Base-by-base conservation (phyloP, 2,888 invertebrate genomes). In the Pelosia muscerda region DNA sequence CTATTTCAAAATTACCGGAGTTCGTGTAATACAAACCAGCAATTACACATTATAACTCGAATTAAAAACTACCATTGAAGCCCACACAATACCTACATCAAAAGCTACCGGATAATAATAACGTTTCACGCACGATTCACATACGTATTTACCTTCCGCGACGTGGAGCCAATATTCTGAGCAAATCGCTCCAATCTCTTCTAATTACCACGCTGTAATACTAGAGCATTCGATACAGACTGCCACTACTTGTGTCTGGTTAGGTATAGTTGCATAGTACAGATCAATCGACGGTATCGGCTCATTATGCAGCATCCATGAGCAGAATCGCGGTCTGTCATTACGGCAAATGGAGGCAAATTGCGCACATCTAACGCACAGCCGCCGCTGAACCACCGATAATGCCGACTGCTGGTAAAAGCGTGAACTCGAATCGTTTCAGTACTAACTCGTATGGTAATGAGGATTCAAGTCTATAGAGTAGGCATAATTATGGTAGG, bases 261-360 rank as follows among this genome's bases (percentile, higher is more conserved):
- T 77, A 75, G 57, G 61, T 76, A 23, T 71, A 76, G 71, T 26
- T 76, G 59, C 66, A 76, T 62, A 74, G 71, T 68, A 66, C 80
- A 82, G 89, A 91, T 92, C 90, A 91, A 92, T 92, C 89, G 90
- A 80, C 84, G 87, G 88, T 88, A 89, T 89, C 89, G 89, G 88
- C 93, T 95, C 90, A 95, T 95, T 95, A 95, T 95, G 91, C 94
- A 91, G 87, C 88, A 87, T 89, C 88, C 89, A 88, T 84, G 82
- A 78, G 72, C 68, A 69, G 69, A 74, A 80, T 83, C 87, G 92
- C 90, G 92, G 90, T 85, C 95, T 94, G 93, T 94, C 90, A 95
- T 95, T 95, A 95, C 81, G 79, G 82, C 91, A 92, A 94, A 94
- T 94, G 93, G 91, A 89, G 90, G 90, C 90, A 94, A 95, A 95